phyloP scores from a whole-genome alignment of 2,113 vertebrate species.

The Campylorhamphus procurvoides region DNA sequence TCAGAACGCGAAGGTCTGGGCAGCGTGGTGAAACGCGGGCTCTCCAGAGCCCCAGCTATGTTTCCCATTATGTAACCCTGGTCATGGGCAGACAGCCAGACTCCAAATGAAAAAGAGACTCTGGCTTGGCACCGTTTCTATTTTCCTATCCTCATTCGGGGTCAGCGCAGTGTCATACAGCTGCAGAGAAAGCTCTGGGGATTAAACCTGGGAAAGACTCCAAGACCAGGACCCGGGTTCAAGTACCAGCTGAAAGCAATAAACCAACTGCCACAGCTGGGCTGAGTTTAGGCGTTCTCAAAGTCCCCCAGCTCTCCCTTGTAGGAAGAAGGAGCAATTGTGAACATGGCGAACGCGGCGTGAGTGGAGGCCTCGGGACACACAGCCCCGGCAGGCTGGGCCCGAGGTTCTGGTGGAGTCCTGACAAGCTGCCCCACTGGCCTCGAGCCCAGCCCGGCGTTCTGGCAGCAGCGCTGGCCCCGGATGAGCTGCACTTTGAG shows the following conservation, averaged over 20 bases:
- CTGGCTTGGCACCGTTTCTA: slow-evolving; percentile 99
- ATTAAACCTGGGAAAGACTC: slow-evolving; percentile 99
- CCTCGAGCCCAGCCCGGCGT: background rate
- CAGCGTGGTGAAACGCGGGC: slow-evolving; percentile 88
- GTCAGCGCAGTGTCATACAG: slow-evolving; percentile 99
- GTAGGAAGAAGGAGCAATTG: slow-evolving; percentile 65
- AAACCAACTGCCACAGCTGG: slow-evolving; percentile 99
- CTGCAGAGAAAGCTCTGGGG: slow-evolving; percentile 99
- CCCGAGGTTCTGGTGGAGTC: slow-evolving; percentile 10
- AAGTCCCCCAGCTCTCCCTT: slow-evolving; percentile 76
- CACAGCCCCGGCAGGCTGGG: slow-evolving; percentile 17
- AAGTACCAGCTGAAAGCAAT: slow-evolving; percentile 99
- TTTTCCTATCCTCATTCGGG: slow-evolving; percentile 99
- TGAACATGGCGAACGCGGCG: slow-evolving; percentile 60
- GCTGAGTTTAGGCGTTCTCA: slow-evolving; percentile 85
- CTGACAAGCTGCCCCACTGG: slow-evolving; percentile 45
- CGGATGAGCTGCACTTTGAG: slow-evolving; percentile 28
- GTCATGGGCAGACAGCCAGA: slow-evolving; percentile 99
- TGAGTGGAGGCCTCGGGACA: slow-evolving; percentile 53
- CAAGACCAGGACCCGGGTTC: slow-evolving; percentile 99
- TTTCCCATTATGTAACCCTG: slow-evolving; percentile 99
- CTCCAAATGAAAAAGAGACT: slow-evolving; percentile 99
- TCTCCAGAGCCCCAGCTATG: slow-evolving; percentile 99
- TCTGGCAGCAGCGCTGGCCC: background rate
- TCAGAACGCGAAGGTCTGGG: slow-evolving; percentile 86